Base-by-base conservation (phyloP, 1,140 invertebrate genomes). In the Galleria mellonella region DNA sequence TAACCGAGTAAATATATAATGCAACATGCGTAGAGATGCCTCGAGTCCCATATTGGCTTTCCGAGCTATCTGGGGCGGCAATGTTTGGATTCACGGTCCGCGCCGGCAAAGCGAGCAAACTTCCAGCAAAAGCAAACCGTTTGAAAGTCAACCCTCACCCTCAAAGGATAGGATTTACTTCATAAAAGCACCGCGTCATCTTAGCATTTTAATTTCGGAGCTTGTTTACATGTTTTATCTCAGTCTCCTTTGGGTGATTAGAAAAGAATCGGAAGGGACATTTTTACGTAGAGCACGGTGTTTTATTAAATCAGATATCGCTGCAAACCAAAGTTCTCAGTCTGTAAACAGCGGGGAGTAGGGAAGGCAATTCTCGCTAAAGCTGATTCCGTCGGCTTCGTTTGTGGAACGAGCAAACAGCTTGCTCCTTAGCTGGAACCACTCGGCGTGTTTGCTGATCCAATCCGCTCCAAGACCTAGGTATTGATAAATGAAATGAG, bases 151-250 rank as follows among this genome's bases (percentile, higher is more conserved):
- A 14, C 15, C 32, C 11, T 37, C 9, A 5, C 9, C 0, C 33
- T 36, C 23, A 29, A 29, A 37, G 32, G 8, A 44, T 44, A 36
- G 9, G 23, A 27, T 36, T 36, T n/a, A 14, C 9, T 36, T 36
- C 29, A 10, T 23, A 14, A 14, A 27, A 11, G n/a, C 32, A 30
- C 9, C n/a, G 2, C 13, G 11, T 15, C 32, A n/a, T n/a, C 17
- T 23, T 23, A 17, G 33, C 17, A 44, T 44, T 44, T 44, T 44
- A 44, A 44, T 44, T 44, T 44, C 36, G 42, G 32, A 43, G 33
- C 23, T 44, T 44, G 42, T 44, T 44, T 44, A 37, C 32, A 44
- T 23, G 33, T 44, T 36, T 43, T 44, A 44, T 44, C 41, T 44
- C 29, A 13, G 38, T 40, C 33, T 33, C 27, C 32, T 44, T 44